These are phyloP conservation scores for Colletes gigas DNA, from an alignment of 1,140 invertebrate species.

Conservation along the genomic window DNA sequence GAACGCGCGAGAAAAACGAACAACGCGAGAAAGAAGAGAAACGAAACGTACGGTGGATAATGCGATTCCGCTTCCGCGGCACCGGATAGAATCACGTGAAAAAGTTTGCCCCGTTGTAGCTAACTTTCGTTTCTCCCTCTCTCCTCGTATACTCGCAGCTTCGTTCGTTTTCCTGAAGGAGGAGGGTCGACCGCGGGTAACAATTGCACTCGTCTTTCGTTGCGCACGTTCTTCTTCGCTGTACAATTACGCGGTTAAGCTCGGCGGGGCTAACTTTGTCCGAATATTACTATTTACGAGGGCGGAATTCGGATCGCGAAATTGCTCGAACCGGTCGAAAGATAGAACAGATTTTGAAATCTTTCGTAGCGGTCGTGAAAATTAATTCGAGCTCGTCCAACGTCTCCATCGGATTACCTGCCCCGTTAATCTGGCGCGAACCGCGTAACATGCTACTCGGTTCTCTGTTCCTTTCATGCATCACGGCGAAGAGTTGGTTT, in stretches of 20 bases:
- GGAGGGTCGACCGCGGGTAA: constrained; percentile 39
- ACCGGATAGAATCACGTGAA: constrained; percentile 52
- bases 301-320: background rate
- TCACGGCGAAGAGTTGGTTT: background rate
- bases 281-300: background rate
- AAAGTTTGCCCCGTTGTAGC: constrained; percentile 53
- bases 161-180: constrained; percentile 22
- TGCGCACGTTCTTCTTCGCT: background rate
- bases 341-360: too few relatives aligned
- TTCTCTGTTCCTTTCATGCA: constrained; percentile 5
- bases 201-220: constrained; percentile 38
- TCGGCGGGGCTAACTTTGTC: too few relatives aligned
- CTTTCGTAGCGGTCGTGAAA: too few relatives aligned
- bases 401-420: constrained; percentile 15
- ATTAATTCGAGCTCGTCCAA: background rate
- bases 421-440: constrained; percentile 1
- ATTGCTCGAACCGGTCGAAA: too few relatives aligned
- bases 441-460: constrained; percentile 27
- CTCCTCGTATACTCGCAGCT: background rate
- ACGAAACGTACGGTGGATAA: constrained; percentile 61
- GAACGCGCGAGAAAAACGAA: background rate
- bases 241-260: constrained; percentile 18
- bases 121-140: constrained; percentile 52
- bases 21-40: constrained; percentile 3
- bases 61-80: constrained; percentile 55